phyloP scores from a whole-genome alignment of 2,888 invertebrate species.

The Phania funesta region DNA sequence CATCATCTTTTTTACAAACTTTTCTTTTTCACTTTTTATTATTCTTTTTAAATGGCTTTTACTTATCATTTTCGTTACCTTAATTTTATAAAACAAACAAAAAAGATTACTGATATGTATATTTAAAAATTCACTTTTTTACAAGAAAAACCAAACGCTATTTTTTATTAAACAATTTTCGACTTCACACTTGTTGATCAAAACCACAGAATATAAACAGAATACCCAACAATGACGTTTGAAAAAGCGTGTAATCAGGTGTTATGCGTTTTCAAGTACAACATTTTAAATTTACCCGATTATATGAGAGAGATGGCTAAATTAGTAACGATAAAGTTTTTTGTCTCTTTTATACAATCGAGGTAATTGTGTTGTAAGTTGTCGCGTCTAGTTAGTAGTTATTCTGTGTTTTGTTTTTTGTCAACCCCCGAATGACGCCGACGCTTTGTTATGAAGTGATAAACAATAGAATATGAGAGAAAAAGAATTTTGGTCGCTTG shows the following conservation, averaged over 20 bases:
- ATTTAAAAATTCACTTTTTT: not conserved
- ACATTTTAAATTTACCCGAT: too few relatives aligned
- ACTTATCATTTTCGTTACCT: slow-evolving; percentile 10
- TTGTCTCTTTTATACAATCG: too few relatives aligned
- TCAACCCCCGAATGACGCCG: not conserved
- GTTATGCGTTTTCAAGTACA: too few relatives aligned
- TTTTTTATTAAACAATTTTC: slow-evolving; percentile 25
- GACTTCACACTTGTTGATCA: slow-evolving; percentile 29
- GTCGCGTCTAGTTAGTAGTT: too few relatives aligned
- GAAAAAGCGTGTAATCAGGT: too few relatives aligned
- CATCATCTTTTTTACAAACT: slow-evolving; percentile 3
- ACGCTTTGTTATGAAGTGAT: too few relatives aligned
- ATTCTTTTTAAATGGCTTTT: slow-evolving; percentile 13
- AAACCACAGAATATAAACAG: slow-evolving; percentile 30
- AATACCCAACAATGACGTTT: too few relatives aligned
- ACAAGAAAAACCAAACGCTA: not conserved
- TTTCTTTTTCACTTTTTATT: slow-evolving; percentile 15
- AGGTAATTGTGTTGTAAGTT: too few relatives aligned
- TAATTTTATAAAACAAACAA: not conserved
- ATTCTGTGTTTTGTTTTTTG: slow-evolving; percentile 5
- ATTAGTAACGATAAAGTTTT: too few relatives aligned
- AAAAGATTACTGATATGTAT: not conserved
- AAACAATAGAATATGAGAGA: too few relatives aligned
- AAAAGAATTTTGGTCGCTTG: too few relatives aligned
- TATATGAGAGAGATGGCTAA: too few relatives aligned